Evolutionary conservation across 2,113 vertebrate species (phyloP).

Genomic region (Apeltes quadracus): DNA sequence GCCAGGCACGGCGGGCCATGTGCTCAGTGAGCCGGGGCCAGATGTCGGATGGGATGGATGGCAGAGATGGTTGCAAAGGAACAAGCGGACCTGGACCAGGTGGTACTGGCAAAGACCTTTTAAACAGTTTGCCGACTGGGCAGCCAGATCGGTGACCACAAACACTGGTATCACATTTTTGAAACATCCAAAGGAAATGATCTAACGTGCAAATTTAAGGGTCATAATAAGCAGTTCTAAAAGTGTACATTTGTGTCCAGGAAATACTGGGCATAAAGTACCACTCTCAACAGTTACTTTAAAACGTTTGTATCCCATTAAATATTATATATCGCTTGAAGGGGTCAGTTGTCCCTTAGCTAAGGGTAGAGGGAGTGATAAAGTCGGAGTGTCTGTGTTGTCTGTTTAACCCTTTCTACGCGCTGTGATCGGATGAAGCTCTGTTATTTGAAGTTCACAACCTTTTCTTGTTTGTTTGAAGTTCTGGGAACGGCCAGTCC

Average conservation of each 20-base stretch:
- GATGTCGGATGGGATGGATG: constrained; percentile 75
- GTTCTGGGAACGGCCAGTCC: constrained; percentile 26
- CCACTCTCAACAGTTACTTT: neutral
- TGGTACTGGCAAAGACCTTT: constrained; percentile 51
- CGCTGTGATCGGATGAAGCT: no score
- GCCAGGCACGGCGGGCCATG: constrained; percentile 63
- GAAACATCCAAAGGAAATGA: constrained; percentile 20
- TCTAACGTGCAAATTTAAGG: neutral
- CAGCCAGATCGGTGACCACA: constrained; percentile 49
- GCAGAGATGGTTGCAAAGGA: constrained; percentile 65
- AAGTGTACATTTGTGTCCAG: neutral
- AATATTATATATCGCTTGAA: neutral
- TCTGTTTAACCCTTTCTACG: no score
- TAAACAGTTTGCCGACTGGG: constrained; percentile 45
- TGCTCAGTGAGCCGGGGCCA: constrained; percentile 73
- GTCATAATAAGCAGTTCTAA: neutral
- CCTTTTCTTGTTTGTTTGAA: constrained; percentile 23
- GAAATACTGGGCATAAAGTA: neutral
- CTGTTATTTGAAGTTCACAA: no score
- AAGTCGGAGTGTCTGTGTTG: no score
- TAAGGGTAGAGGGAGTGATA: no score
- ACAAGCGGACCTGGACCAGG: constrained; percentile 56
- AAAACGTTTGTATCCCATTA: neutral
- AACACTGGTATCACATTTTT: constrained; percentile 27
- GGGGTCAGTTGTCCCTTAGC: no score